These are phyloP conservation scores for Pachyramphus minor DNA, from an alignment of 2,113 vertebrate genomes.

Conservation along the genomic window DNA sequence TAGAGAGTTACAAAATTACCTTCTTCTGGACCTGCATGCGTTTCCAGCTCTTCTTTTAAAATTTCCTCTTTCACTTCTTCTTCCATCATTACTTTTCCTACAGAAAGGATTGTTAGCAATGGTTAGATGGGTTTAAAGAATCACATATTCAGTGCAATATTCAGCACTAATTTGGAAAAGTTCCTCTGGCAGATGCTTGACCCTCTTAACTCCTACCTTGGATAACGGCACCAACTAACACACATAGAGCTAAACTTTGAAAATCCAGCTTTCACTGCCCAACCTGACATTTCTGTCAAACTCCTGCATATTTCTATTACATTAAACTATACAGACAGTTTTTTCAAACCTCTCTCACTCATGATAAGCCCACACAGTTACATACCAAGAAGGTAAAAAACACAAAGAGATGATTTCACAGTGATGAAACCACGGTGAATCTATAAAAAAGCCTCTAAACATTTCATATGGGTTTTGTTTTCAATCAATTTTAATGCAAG, in stretches of 20 bases:
- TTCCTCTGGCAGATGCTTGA: background rate
- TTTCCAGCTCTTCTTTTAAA: constrained; percentile 87
- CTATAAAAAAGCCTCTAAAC: background rate
- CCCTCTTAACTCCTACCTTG: background rate
- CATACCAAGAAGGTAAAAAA: background rate
- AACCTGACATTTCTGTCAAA: background rate
- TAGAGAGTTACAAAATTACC: constrained; percentile 71
- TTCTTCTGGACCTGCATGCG: constrained; percentile 85
- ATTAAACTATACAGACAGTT: background rate
- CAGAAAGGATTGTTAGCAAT: background rate
- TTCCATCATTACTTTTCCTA: constrained; percentile 89
- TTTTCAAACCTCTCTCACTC: background rate
- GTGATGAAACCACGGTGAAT: background rate
- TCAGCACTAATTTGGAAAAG: background rate
- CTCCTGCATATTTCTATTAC: background rate
- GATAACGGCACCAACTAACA: background rate
- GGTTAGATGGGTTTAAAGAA: background rate
- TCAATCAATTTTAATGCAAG: background rate
- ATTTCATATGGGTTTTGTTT: background rate
- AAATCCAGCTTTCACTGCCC: background rate
- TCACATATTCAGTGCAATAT: rapidly evolving
- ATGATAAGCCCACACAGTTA: background rate
- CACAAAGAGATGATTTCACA: background rate
- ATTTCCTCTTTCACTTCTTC: constrained; percentile 90
- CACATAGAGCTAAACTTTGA: background rate